Conservation (phyloP, 2,888 invertebrate genomes). For the Catocala fraxini region DNA sequence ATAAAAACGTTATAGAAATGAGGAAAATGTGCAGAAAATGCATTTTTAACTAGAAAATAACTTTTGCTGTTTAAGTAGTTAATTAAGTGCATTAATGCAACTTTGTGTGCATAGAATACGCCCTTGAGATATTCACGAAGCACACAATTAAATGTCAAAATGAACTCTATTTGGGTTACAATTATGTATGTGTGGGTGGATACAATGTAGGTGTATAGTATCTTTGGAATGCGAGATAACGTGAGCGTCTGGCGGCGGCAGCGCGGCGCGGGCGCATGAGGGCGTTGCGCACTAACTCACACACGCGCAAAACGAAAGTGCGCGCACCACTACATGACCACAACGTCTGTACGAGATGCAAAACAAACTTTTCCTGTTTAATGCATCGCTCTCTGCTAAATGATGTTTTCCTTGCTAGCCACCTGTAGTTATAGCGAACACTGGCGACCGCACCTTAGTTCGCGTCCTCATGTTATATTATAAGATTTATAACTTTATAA, state of each 20-base stretch:
- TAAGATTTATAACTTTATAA: too few relatives aligned
- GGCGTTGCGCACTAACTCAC: conserved; percentile 53
- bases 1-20: conserved; percentile 11
- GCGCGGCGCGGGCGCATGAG: conserved; percentile 52
- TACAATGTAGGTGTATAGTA: conserved; percentile 58
- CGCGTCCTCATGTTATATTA: not conserved
- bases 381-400: conserved; percentile 46
- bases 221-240: conserved; percentile 57
- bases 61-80: not conserved
- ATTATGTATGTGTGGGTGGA: conserved; percentile 53
- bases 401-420: conserved; percentile 34
- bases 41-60: conserved; percentile 8
- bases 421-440: conserved; percentile 29
- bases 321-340: conserved; percentile 41
- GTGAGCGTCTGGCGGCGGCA: conserved; percentile 55
- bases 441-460: conserved; percentile 11
- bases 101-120: conserved; percentile 12
- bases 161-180: conserved; percentile 51
- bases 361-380: conserved; percentile 58
- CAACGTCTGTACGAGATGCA: conserved; percentile 39
- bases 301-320: conserved; percentile 54
- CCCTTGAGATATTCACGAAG: conserved; percentile 34
- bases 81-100: too few relatives aligned
- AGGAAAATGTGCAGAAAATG: conserved; percentile 4
- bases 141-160: conserved; percentile 34